Evolutionary conservation across 2,888 invertebrate species (phyloP).

Genomic region (Danaus chrysippus): DNA sequence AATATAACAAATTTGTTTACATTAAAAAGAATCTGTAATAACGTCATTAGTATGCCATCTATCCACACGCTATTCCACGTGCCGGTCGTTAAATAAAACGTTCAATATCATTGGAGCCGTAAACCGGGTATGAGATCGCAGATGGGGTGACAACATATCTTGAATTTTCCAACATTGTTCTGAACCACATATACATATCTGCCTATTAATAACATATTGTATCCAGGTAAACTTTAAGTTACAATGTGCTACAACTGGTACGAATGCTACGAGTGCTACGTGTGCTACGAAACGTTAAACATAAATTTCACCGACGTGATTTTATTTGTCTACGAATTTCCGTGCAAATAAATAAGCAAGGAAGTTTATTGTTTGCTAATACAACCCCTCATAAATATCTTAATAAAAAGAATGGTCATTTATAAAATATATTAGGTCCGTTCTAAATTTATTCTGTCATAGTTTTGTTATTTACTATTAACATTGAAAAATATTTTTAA

Average conservation of each 20-base stretch:
- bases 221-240: slow-evolving; percentile 50
- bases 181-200: slow-evolving; percentile 41
- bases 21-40: slow-evolving; percentile 39
- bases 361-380: slow-evolving; percentile 4
- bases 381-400: neutral
- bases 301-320: slow-evolving; percentile 19
- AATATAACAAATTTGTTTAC: slow-evolving; percentile 22
- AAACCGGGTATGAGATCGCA: slow-evolving; percentile 56
- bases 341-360: neutral
- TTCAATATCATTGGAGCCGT: slow-evolving; percentile 49
- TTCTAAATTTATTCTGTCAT: neutral
- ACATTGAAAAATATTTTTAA: too few species aligned
- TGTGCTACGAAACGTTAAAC: slow-evolving; percentile 21
- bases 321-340: slow-evolving; percentile 16
- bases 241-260: slow-evolving; percentile 39
- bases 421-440: neutral
- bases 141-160: slow-evolving; percentile 60
- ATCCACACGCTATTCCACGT: slow-evolving; percentile 42
- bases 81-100: slow-evolving; percentile 55
- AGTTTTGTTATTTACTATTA: neutral
- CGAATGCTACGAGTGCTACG: slow-evolving; percentile 29
- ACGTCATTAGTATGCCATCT: slow-evolving; percentile 42
- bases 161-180: slow-evolving; percentile 48
- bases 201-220: slow-evolving; percentile 31
- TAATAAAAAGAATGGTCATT: neutral